phyloP scores from a whole-genome alignment of 2,797 vertebrate genomes.

The Delichon dasypus region DNA sequence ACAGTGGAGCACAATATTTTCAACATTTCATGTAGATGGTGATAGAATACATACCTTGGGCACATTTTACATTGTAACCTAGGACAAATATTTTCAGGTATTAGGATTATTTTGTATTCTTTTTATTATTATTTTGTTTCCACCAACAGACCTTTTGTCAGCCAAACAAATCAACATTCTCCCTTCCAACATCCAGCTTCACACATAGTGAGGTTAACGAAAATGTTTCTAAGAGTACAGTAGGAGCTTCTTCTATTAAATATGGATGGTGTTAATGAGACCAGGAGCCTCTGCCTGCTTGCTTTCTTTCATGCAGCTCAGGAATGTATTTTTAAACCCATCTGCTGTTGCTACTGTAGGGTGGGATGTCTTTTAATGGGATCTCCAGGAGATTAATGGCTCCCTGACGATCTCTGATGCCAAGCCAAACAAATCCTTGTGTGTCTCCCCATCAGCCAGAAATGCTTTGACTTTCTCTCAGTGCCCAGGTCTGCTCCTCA shows the following conservation, averaged over 20 bases:
- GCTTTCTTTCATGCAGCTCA: not conserved
- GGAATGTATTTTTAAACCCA: not conserved
- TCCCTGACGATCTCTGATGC: not conserved
- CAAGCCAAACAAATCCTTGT: not conserved
- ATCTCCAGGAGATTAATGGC: not conserved
- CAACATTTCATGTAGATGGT: too few species aligned
- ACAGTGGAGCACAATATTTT: too few species aligned
- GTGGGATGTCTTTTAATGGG: not conserved
- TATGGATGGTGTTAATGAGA: too few species aligned
- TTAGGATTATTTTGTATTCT: not conserved
- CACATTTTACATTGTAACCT: too few species aligned
- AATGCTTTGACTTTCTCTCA: not conserved
- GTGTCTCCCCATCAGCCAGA: not conserved
- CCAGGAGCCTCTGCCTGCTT: not conserved
- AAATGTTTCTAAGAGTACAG: accelerated
- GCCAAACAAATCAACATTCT: not conserved
- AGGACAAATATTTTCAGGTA: not conserved
- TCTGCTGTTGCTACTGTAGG: not conserved
- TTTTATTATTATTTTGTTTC: not conserved
- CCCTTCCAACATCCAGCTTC: not conserved
- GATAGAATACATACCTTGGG: too few species aligned
- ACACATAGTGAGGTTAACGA: not conserved
- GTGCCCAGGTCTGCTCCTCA: not conserved
- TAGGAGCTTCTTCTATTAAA: not conserved
- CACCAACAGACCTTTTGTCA: not conserved